These are phyloP conservation scores for Momotus momota DNA, from an alignment of 2,797 vertebrate species.

Conservation along the genomic window DNA sequence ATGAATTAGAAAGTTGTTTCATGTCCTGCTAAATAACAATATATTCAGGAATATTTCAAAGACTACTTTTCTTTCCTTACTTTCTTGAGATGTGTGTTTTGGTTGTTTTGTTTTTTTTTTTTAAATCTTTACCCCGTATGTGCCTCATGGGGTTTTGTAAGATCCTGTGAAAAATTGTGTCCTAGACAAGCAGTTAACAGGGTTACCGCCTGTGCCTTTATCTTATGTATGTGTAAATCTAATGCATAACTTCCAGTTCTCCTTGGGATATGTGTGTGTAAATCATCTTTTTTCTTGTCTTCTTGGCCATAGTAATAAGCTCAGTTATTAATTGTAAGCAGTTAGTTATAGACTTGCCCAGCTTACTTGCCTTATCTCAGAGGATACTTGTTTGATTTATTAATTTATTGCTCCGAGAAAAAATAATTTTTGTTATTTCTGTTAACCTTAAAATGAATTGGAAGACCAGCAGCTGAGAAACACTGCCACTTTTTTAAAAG, in stretches of 20 bases:
- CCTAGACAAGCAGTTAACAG: background rate
- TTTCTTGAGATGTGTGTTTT: background rate
- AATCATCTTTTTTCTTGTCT: background rate
- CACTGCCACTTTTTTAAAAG: background rate
- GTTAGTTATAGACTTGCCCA: background rate
- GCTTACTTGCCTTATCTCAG: background rate
- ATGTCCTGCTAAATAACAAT: background rate
- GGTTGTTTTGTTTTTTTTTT: background rate
- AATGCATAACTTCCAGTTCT: background rate
- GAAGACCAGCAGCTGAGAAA: background rate
- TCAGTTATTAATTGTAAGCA: background rate
- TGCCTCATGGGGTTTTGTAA: background rate
- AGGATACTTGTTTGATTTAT: background rate
- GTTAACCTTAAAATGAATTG: background rate
- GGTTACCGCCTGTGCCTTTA: background rate
- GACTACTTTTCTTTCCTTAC: background rate
- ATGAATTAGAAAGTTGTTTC: background rate
- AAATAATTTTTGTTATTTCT: background rate
- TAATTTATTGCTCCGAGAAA: background rate
- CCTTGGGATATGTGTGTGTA: accelerated
- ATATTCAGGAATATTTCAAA: background rate
- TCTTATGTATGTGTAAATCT: background rate
- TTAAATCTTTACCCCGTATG: background rate
- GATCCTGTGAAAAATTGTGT: background rate
- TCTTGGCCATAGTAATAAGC: background rate